Conservation (phyloP, 2,113 vertebrate genomes). For the Mionectes macconnelli region DNA sequence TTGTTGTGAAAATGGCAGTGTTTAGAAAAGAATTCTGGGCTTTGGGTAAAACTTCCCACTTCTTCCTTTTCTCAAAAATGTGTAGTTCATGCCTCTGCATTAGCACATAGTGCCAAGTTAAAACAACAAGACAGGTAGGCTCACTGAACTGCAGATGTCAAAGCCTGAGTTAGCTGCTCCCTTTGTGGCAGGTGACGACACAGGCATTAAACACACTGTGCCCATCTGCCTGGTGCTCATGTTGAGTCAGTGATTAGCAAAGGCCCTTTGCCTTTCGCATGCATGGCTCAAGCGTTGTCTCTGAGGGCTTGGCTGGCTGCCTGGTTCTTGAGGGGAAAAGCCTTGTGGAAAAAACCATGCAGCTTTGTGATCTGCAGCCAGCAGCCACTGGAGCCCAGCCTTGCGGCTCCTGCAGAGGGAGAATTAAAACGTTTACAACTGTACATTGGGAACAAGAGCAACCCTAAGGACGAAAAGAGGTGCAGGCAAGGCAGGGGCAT, state of each 20-base stretch:
- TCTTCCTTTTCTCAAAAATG: neutral
- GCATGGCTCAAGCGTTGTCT: accelerated
- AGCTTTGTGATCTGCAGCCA: neutral
- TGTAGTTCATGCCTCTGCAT: neutral
- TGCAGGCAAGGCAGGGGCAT: neutral
- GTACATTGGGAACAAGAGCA: neutral
- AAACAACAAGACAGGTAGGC: neutral
- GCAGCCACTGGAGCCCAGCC: neutral
- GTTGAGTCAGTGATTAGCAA: accelerated
- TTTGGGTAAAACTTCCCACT: neutral
- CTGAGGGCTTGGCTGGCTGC: neutral
- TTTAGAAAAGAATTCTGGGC: neutral
- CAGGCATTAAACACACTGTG: accelerated
- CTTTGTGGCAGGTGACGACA: neutral
- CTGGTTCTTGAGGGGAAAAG: neutral
- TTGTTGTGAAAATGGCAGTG: neutral
- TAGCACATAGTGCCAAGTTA: neutral
- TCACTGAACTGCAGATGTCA: neutral
- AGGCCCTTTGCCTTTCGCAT: neutral
- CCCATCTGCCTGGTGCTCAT: neutral
- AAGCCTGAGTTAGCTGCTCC: neutral
- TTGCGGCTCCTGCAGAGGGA: neutral
- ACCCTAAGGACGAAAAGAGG: neutral
- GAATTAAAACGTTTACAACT: neutral
- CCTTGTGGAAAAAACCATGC: neutral